Percentiles rank a stretch among this genome's conserved stretches.
Evolutionary conservation across 2,797 vertebrate genomes (phyloP).

Genomic region (Rhadinocentrus ornatus): DNA sequence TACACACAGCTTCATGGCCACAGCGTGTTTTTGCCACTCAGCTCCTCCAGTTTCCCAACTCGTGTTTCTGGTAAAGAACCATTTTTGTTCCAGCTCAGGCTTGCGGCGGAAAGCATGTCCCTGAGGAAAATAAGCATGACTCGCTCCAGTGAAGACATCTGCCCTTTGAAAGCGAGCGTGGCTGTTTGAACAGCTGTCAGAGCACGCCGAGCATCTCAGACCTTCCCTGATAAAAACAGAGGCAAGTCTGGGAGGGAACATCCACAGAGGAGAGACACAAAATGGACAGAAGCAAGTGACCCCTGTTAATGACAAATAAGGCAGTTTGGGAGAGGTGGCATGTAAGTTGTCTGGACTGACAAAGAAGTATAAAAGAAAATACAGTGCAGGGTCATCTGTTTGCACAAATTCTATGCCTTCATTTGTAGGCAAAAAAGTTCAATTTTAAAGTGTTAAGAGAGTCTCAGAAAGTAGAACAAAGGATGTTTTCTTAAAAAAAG

Average conservation of each 20-base stretch:
- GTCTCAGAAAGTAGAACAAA: neutral
- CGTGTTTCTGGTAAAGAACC: constrained; percentile 68
- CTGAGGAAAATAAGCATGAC: constrained; percentile 85
- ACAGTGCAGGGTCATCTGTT: constrained; percentile 18
- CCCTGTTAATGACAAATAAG: constrained; percentile 11
- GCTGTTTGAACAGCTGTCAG: constrained; percentile 88
- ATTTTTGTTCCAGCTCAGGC: constrained; percentile 63
- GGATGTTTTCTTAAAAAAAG: neutral
- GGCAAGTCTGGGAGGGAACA: constrained; percentile 57
- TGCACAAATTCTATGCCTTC: neutral
- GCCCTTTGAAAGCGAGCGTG: constrained; percentile 82
- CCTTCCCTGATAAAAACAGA: constrained; percentile 79
- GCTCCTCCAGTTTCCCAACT: constrained; percentile 55
- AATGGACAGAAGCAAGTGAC: constrained; percentile 47
- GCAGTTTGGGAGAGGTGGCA: constrained; percentile 14
- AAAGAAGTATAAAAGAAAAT: constrained; percentile 9
- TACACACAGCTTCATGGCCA: constrained; percentile 43
- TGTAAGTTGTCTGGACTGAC: constrained; percentile 17
- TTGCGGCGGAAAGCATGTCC: constrained; percentile 79
- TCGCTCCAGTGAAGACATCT: constrained; percentile 86
- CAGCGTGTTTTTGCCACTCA: constrained; percentile 60
- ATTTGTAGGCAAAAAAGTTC: neutral
- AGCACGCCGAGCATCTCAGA: constrained; percentile 73
- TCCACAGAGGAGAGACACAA: constrained; percentile 57
- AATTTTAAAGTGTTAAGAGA: neutral